Evolutionary conservation across 2,888 invertebrate species (phyloP).

Genomic region (Criorhina ranunculi): DNA sequence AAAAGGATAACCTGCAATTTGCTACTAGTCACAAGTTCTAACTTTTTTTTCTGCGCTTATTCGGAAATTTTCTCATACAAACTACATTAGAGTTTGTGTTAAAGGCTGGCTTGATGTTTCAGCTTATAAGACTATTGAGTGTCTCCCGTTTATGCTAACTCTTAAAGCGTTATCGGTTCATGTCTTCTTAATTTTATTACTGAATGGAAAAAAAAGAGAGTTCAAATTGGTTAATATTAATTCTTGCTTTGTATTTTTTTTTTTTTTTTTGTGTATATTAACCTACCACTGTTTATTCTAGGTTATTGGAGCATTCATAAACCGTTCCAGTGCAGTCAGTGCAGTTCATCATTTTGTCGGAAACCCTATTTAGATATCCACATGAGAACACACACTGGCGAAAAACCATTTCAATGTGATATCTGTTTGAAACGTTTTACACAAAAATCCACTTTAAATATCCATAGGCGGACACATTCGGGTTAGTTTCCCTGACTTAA

Average conservation of each 20-base stretch:
- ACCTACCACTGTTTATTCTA: constrained; percentile 79
- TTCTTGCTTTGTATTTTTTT: constrained; percentile 42
- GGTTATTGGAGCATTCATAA: constrained; percentile 83
- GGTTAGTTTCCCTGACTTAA: constrained; percentile 84
- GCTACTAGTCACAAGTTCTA: no score
- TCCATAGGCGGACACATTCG: constrained; percentile 90
- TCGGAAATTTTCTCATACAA: no score
- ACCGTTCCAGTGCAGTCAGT: constrained; percentile 87
- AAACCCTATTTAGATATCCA: constrained; percentile 93
- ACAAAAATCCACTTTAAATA: constrained; percentile 90
- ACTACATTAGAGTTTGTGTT: no score
- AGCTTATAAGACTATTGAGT: no score
- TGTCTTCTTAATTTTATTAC: background rate
- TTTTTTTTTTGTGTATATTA: constrained; percentile 74
- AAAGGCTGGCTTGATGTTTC: no score
- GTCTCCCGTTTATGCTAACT: no score
- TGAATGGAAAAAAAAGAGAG: constrained; percentile 4
- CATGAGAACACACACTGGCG: constrained; percentile 90
- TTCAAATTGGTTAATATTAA: constrained; percentile 53
- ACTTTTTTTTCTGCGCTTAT: no score
- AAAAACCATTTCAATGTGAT: constrained; percentile 87
- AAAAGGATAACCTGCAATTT: no score
- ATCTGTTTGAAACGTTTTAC: constrained; percentile 90
- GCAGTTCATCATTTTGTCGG: constrained; percentile 87
- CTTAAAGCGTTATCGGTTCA: no score